phyloP scores from a whole-genome alignment of 2,888 invertebrate species.

The Scrobipalpa costella region DNA sequence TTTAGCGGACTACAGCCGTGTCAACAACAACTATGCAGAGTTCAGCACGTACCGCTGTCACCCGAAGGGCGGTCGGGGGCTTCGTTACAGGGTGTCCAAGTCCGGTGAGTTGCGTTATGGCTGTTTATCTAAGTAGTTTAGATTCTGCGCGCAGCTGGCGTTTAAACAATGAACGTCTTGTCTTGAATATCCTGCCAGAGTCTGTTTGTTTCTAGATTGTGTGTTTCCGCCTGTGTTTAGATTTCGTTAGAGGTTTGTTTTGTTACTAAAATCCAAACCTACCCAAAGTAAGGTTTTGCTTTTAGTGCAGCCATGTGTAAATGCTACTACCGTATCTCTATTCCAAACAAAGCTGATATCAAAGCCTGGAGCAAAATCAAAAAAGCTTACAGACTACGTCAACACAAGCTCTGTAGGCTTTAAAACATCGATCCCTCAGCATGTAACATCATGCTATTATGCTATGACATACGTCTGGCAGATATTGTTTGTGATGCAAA shows the following conservation, averaged over 20 bases:
- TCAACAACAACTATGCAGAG: constrained; percentile 80
- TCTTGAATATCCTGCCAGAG: constrained; percentile 11
- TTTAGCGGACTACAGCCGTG: constrained; percentile 77
- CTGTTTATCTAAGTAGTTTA: constrained; percentile 24
- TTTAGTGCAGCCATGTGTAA: background rate
- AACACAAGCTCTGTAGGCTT: background rate
- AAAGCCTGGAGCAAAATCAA: background rate
- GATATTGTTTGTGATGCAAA: background rate
- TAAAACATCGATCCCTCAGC: background rate
- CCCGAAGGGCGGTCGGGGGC: constrained; percentile 71
- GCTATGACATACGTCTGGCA: background rate
- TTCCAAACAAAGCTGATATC: background rate
- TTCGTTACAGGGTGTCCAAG: constrained; percentile 72
- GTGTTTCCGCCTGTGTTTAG: background rate
- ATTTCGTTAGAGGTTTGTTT: background rate
- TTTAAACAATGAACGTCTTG: background rate
- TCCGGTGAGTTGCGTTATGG: constrained; percentile 60
- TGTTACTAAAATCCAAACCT: background rate
- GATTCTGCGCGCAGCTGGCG: constrained; percentile 3
- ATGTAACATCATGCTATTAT: too few species aligned
- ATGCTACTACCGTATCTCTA: background rate
- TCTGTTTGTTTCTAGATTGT: background rate
- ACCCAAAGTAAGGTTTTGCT: too few species aligned
- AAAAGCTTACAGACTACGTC: background rate
- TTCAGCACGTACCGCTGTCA: constrained; percentile 70